Evolutionary conservation across 1,140 invertebrate genomes (phyloP), one percentile per base, ranked within the genome.

Genomic region (Battus philenor): DNA sequence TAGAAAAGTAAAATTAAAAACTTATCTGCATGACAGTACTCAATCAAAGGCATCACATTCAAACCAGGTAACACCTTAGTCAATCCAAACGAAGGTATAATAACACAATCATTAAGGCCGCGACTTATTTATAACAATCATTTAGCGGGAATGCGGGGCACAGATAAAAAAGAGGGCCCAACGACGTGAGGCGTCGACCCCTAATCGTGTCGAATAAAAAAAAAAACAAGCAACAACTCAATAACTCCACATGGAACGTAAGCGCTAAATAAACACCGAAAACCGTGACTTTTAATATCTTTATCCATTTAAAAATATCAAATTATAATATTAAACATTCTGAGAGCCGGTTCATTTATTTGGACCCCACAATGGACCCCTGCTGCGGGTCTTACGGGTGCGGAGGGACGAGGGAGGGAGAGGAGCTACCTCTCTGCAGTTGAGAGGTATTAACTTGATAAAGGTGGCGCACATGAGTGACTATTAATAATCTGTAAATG

Each of bases 271-370:
- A 75, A 75, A 80, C 76, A 80, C 73, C 71, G 45, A 31, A 22
- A 50, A 67, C 68, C 73, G 76, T 80, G 76, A 80, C 73, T 77
- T 63, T 76, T 73, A 77, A 80, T 77, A 80, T 77, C 69, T 77
- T 69, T 75, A 79, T 76, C 65, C 75, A 54, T 74, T 76, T 75
- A 64, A 73, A 80, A 80, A 80, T 80, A 80, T 80, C 73, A 80
- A 80, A 80, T 80, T 80, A 80, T 80, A 80, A 75, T 80, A 80
- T 80, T 80, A 75, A 75, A 50, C 64, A 67, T 71, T 60, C 59
- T 57, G 57, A 54, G 55, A 48, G 32, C 44, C 44, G 64, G 49
- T 66, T 71, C 76, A 77, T 80, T 80, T 75, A 72, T 76, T 63
- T 68, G 55, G 41, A 31, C 18, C 31, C 54, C 54, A 80, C 69